A percentile compares a stretch with the other conserved stretches of the same genome.
Evolutionary conservation across 1,140 invertebrate species (phyloP).

Genomic region (Drosophila grimshawi): DNA sequence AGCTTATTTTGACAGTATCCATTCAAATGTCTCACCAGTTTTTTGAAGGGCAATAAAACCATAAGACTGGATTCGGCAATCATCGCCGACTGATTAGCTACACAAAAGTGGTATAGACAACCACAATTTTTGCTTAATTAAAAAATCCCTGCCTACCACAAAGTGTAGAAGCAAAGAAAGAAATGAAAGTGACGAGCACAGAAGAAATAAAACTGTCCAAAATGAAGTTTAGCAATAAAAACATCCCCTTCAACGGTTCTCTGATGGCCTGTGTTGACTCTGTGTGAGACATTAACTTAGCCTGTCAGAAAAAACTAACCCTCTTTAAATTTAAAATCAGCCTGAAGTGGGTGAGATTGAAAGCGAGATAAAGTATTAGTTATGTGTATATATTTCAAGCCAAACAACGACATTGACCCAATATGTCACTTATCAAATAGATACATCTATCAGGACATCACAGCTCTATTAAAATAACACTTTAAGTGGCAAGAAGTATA

Average conservation of each 20-base stretch:
- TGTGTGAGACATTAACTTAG: constrained; percentile 25
- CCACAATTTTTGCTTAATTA: constrained; percentile 72
- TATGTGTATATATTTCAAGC: not conserved
- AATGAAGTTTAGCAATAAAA: constrained; percentile 14
- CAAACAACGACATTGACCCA: not conserved
- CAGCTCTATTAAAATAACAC: too few species aligned
- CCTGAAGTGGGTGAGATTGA: constrained; percentile 14
- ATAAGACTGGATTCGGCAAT: constrained; percentile 67
- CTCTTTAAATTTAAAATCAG: constrained; percentile 62
- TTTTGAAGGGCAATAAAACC: constrained; percentile 1
- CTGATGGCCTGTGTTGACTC: constrained; percentile 14
- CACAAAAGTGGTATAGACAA: constrained; percentile 45
- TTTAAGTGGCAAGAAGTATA: too few species aligned
- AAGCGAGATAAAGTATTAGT: constrained; percentile 15
- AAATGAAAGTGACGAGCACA: constrained; percentile 41
- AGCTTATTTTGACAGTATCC: constrained; percentile 53
- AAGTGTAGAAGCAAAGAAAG: constrained; percentile 14
- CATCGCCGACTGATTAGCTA: constrained; percentile 65
- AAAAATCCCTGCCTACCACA: constrained; percentile 31
- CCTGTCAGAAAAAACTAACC: constrained; percentile 40
- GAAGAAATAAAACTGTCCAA: constrained; percentile 53
- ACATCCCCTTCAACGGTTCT: constrained; percentile 14
- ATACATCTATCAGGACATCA: not conserved
- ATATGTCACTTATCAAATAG: not conserved
- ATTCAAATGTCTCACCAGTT: constrained; percentile 64